Base-by-base conservation (phyloP, 2,888 invertebrate genomes). In the Mythimna lalbum region DNA sequence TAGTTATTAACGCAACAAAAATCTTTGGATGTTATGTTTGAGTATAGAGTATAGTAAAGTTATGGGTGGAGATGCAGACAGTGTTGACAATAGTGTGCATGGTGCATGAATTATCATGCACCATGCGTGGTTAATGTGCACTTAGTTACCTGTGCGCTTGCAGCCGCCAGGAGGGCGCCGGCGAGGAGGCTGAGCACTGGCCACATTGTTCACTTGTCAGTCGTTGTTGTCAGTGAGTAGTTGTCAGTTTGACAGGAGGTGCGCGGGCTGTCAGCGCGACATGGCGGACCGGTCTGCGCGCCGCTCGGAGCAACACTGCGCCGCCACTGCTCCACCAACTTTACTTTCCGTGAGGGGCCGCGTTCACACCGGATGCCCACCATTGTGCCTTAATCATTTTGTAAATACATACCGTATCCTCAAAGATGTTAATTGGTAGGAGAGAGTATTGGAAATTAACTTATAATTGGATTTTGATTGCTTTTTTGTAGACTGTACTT, bases 321-420 rank as follows among this genome's bases (percentile, higher is more conserved):
- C 86, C 73, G 77, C 82, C 86, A 81, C 82, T 83, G 86, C 86
- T 88, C 86, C 55, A 93, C 92, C 90, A 93, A 93, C 91, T 94
- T 94, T 94, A 95, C 94, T 95, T 95, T 95, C 94, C 87, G 95
- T 87, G 86, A 87, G 83, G 87, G 93, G 92, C 83, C 76, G 92
- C 82, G 93, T 91, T 87, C 92, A 95, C 92, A 94, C 85, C 69
- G 64, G 49, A 81, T 50, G 85, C 71, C 23, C 6, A 60, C 50
- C 39, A 63, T 60, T 66, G 63, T 69, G 50, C 63, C 59, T 70
- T 72, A 73, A 80, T 73, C 63, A 74, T 78, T 72, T 76, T 68
- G 62, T 74, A 50, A 72, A 66, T 66, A 79, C 33, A 36, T 12
- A 33, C 43, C 31, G 39, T 53, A 49, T 57, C 49, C 77, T n/a